These are phyloP conservation scores for Lepisosteus oculatus DNA, from an alignment of 2,113 vertebrate genomes.

Conservation along the genomic window DNA sequence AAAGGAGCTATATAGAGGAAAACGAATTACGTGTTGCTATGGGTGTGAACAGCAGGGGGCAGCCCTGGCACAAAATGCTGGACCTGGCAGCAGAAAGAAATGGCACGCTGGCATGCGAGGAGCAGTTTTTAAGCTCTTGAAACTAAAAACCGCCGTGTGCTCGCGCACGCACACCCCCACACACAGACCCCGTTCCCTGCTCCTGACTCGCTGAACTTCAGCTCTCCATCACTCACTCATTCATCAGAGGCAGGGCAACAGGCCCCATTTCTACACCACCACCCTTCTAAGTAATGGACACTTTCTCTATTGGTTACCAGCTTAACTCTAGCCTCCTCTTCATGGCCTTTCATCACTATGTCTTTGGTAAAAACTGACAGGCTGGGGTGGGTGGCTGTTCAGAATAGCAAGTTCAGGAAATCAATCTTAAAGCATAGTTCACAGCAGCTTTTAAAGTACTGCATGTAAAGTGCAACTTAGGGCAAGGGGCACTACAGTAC, in stretches of 20 bases:
- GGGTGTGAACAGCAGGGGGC: constrained; percentile 15
- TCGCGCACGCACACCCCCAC: background rate
- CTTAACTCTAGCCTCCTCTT: no score
- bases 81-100: background rate
- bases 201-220: background rate
- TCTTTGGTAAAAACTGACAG: no score
- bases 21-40: no score
- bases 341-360: no score
- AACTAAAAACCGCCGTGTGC: background rate
- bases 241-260: background rate
- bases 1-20: no score
- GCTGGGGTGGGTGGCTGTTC: no score
- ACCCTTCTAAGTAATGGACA: background rate
- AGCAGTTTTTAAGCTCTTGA: background rate
- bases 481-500: no score
- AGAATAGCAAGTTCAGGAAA: no score
- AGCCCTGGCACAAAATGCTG: constrained; percentile 8
- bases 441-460: no score
- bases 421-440: no score
- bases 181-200: background rate
- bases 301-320: no score
- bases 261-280: background rate
- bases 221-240: constrained; percentile 2
- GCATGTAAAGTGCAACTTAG: no score
- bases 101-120: constrained; percentile 8